These are phyloP conservation scores for Peromyscus eremicus DNA, from an alignment of 2,797 vertebrate genomes.

Conservation along the genomic window DNA sequence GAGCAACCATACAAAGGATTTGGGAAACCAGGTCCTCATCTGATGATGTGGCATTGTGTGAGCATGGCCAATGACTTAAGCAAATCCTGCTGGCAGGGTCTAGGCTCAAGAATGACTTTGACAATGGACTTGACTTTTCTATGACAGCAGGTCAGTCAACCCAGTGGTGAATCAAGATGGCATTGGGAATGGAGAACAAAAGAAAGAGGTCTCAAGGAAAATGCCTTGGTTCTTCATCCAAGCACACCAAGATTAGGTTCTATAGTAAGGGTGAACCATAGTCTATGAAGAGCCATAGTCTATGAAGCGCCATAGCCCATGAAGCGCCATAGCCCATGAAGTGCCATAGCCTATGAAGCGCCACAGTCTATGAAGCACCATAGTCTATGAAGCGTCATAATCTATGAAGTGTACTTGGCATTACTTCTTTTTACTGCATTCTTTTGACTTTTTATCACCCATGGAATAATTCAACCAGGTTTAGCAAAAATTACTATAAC, in stretches of 20 bases:
- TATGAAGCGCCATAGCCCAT: too few relatives aligned
- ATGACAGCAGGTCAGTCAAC: neutral
- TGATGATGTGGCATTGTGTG: accelerated
- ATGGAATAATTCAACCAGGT: neutral
- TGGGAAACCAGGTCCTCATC: neutral
- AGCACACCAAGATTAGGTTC: neutral
- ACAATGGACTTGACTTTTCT: neutral
- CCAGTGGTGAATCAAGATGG: neutral
- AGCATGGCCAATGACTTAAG: neutral
- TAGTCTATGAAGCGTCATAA: too few relatives aligned
- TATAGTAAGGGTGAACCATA: neutral
- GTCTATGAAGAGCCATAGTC: neutral
- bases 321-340: too few relatives aligned
- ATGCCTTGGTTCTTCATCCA: neutral
- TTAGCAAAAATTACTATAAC: neutral
- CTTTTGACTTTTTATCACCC: neutral
- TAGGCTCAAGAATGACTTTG: neutral
- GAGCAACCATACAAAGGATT: neutral
- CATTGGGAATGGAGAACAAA: neutral
- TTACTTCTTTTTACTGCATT: neutral
- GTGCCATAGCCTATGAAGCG: too few relatives aligned
- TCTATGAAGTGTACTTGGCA: neutral
- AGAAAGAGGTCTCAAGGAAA: neutral
- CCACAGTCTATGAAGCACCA: too few relatives aligned
- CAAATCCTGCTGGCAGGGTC: neutral